phyloP scores from a whole-genome alignment of 1,140 invertebrate genomes.

The Cryptotermes secundus region DNA sequence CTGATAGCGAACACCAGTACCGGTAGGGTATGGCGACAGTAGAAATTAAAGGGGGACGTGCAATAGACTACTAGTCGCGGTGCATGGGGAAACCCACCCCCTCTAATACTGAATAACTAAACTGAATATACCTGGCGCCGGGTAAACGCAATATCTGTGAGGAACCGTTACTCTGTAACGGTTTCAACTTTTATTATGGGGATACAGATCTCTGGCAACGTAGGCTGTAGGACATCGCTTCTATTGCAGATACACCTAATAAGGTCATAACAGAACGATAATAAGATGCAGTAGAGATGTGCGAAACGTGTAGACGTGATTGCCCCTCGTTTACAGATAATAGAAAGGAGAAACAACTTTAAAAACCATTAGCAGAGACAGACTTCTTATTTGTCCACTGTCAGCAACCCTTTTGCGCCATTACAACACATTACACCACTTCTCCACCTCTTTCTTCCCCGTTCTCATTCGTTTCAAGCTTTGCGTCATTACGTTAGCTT shows the following conservation, averaged over 20 bases:
- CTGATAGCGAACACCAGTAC: too few species aligned
- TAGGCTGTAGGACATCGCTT: background rate
- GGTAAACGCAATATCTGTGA: too few species aligned
- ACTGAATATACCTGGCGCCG: too few species aligned
- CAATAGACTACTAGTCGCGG: too few species aligned
- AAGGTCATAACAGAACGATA: background rate
- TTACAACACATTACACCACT: conserved; percentile 3
- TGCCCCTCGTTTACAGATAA: background rate
- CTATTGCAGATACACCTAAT: background rate
- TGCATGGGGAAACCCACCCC: too few species aligned
- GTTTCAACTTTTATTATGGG: too few species aligned
- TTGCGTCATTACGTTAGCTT: conserved; percentile 3
- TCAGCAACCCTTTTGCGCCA: background rate
- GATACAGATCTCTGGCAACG: too few species aligned
- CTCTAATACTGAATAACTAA: too few species aligned
- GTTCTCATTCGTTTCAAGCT: background rate
- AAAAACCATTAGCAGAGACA: background rate
- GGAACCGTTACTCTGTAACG: too few species aligned
- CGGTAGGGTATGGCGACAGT: too few species aligned
- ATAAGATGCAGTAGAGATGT: background rate
- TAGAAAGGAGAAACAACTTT: background rate
- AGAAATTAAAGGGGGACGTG: too few species aligned
- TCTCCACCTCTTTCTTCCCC: background rate
- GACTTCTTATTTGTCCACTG: background rate
- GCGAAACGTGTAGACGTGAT: background rate